A percentile compares a stretch with the other conserved stretches of the same genome.
These are phyloP conservation scores for Macropus fuliginosus DNA, from an alignment of 2,797 vertebrate species.

Conservation along the genomic window DNA sequence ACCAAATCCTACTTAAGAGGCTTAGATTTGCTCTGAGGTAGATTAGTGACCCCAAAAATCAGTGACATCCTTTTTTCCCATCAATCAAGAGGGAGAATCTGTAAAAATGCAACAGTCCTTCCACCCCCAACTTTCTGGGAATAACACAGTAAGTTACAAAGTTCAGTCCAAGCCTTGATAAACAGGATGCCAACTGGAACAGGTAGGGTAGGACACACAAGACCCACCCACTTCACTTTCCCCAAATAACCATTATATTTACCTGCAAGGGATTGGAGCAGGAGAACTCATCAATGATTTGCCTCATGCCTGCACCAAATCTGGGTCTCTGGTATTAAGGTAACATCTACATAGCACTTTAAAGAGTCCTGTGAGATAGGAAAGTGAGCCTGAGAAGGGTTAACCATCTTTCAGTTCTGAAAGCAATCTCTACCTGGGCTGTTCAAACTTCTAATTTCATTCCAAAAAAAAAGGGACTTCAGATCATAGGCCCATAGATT, in stretches of 20 bases:
- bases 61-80: not conserved
- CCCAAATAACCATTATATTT: not conserved
- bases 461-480: not conserved
- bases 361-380: not conserved
- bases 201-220: not conserved
- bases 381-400: not conserved
- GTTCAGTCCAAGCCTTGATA: not conserved
- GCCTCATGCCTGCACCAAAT: not conserved
- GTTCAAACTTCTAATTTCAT: not conserved
- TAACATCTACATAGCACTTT: not conserved
- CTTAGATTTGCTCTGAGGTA: not conserved
- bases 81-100: not conserved
- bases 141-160: not conserved
- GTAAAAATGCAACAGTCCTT: not conserved
- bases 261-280: not conserved
- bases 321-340: not conserved
- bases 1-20: not conserved
- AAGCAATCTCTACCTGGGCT: not conserved
- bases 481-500: not conserved
- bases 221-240: not conserved
- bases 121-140: not conserved
- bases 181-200: not conserved
- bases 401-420: not conserved
- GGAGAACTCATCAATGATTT: not conserved
- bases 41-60: not conserved